Base-by-base conservation (phyloP, 2,113 vertebrate genomes). In the Cyanistes caeruleus region DNA sequence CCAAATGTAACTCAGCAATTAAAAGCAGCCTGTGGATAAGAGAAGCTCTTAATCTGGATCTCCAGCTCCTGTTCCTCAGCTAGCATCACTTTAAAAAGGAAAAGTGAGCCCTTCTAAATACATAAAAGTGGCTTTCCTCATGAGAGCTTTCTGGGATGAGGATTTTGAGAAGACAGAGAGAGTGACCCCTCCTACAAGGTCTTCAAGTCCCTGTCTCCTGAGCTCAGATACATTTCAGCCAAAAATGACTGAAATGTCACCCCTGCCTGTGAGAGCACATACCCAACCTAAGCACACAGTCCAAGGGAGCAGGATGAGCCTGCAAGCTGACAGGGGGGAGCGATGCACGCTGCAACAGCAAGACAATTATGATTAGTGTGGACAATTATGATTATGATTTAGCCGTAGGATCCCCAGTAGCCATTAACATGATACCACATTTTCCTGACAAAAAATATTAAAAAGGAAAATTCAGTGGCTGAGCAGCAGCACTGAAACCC, bases 341-440 rank as follows among this genome's bases (percentile, higher is more conserved):
- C 24, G 51, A 88, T 51, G 39, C 75, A 80, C 64, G 44, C 43
- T 68, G 82, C 75, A 96, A 80, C 63, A 91, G 79, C 43, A 85
- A 95, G 82, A 93, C 82, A 77, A 81, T 96, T 88, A 93, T 67
- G 82, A 94, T 94, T 90, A 95, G 78, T 74, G 75, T 74, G 94
- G 90, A 93, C 91, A 95, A 91, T 96, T 90, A 89, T 73, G 58
- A 91, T 94, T 89, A 87, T 91, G 93, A 95, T 94, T 93, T 95
- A 95, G 92, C 84, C 4, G 0, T 96, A 90, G 78, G 82, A 96
- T 92, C 48, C 73, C 68, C 75, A 93, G 51, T 77, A 85, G 86
- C 86, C 78, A 86, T 93, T 97, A 95, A 84, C 46, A 78, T 39
- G 55, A 68, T 74, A 55, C 76, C 56, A 13, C 48, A 74, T 87